Evolutionary conservation across 1,140 invertebrate species (phyloP), one percentile per base, ranked within the genome.

Genomic region (Eubasilissa regina): DNA sequence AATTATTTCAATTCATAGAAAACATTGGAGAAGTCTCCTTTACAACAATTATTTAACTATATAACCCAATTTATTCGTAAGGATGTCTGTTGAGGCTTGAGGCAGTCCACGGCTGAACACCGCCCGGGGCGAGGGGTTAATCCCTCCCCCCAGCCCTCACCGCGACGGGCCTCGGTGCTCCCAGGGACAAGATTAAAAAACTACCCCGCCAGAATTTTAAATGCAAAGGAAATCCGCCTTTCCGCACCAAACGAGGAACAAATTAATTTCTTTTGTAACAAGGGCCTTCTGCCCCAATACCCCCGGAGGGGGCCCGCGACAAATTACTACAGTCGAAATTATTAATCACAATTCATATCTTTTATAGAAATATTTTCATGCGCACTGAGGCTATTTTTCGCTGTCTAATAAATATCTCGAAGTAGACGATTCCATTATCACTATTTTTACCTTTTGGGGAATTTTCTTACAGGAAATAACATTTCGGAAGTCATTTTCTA

Each of bases 181-280:
- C 62, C 15, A 79, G 75, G 75, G 75, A 77, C 75, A 76, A 80
- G 78, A 80, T 80, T 80, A 75, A 80, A 80, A 80, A 80, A 75
- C 72, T 70, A 70, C 73, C 74, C 78, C 43, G 45, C 35, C 51
- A 35, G 78, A 80, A 80, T 76, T 76, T 80, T 45, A 80, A 80
- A 62, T 74, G 73, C 47, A 45, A 44, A 66, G 58, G 62, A 66
- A 77, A 75, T 66, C 78, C 72, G 70, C 56, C 51, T 73, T 64
- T 68, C 76, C 47, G 47, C 51, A 66, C 51, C 58, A 55, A 79
- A 79, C 78, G 78, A 78, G 77, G n/a, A 62, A 73, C 68, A 79
- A 79, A 79, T 79, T 79, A 79, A 79, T 79, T 79, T 72, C 51
- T 72, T 73, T 48, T 51, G 48, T 74, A 62, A 79, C 66, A 48